Base-by-base conservation (phyloP, 2,113 vertebrate species). In the Solenodon paradoxus region DNA sequence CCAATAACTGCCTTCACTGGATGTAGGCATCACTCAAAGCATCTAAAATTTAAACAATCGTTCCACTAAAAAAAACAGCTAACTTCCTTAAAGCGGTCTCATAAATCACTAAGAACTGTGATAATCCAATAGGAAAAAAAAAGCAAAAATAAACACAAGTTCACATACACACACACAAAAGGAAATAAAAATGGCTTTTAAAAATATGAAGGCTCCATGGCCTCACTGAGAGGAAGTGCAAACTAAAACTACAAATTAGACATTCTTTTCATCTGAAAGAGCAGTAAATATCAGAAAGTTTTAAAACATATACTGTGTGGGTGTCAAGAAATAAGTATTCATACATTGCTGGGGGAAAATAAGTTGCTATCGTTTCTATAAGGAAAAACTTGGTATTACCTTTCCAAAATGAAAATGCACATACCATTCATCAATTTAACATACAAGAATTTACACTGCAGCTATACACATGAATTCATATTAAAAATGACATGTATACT, bases 231-330 rank as follows among this genome's bases (percentile, higher is more conserved):
- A 88, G 79, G 38, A 82, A 92, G 40, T 61, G 0, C 35, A 78
- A 90, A 74, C 88, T 87, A 95, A 88, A 91, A 91, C 82, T 74
- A 95, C 15, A 83, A 88, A 88, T 79, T n/a, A 87, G 8, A 90
- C 0, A 5, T 59, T 93, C 77, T 86, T 92, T 79, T 79, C 69
- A 93, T 91, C 72, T 77, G 40, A 88, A 5, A 93, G 51, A 93
- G 13, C 24, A 32, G 6, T 75, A 91, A 95, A 93, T n/a, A 95
- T 83, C n/a, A 88, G 47, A 69, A 79, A 42, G 35, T 91, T 94
- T 91, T 77, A 88, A 95, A 96, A 93, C 59, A 93, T 2, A 85
- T 7, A 49, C 11, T 81, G 64, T 35, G 20, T 63, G n/a, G 59
- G 64, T 85, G 1, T 77, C 85, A 84, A 88, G 63, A 91, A 87